phyloP scores from a whole-genome alignment of 2,888 invertebrate species.

The Drosophila monieri region DNA sequence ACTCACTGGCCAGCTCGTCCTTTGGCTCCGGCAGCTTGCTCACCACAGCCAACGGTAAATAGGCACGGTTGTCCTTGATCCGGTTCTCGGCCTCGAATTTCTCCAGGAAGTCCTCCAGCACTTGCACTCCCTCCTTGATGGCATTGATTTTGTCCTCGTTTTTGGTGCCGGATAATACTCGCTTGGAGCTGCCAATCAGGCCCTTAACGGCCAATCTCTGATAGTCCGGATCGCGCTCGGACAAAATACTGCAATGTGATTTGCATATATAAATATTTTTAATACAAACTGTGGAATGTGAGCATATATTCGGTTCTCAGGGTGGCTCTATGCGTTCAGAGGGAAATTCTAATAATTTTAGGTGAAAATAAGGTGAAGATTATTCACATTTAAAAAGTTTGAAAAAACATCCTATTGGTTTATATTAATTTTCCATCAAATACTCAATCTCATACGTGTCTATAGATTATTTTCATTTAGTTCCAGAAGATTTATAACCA shows the following conservation, averaged over 20 bases:
- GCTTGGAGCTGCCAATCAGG: constrained; percentile 88
- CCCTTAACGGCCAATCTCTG: constrained; percentile 90
- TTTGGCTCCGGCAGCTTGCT: constrained; percentile 86
- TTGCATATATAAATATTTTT: constrained; percentile 29
- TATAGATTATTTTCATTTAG: not conserved
- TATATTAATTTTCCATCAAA: not conserved
- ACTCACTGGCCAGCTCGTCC: constrained; percentile 85
- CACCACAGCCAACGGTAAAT: constrained; percentile 87
- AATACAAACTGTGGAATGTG: constrained; percentile 20
- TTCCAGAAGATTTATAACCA: not conserved
- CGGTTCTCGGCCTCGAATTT: constrained; percentile 89
- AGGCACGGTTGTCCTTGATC: constrained; percentile 89
- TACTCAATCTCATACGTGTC: not conserved
- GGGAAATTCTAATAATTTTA: not conserved
- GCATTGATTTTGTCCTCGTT: constrained; percentile 90
- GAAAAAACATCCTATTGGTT: not conserved
- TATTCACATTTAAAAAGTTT: not conserved
- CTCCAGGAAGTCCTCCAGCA: constrained; percentile 90
- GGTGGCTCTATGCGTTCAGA: constrained; percentile 2
- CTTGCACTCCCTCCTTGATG: constrained; percentile 89
- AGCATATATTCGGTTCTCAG: constrained; percentile 1
- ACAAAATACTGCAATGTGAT: constrained; percentile 84
- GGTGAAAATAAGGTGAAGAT: not conserved
- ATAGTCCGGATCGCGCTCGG: constrained; percentile 91
- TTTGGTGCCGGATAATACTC: constrained; percentile 90